These are phyloP conservation scores for Pedionomus torquatus DNA, from an alignment of 2,113 vertebrate genomes.

Conservation along the genomic window DNA sequence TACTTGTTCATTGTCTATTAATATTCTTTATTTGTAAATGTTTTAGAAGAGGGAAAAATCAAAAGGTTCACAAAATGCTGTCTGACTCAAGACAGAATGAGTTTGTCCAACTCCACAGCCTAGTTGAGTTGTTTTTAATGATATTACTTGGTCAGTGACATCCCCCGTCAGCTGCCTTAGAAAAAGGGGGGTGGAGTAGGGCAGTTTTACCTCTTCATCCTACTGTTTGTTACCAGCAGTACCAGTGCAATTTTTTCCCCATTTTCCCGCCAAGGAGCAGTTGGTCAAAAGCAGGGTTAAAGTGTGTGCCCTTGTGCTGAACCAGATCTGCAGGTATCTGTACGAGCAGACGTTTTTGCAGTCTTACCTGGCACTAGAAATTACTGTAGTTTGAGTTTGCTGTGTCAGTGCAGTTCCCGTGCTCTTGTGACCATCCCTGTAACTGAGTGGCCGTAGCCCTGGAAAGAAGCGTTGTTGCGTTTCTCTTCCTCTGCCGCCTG, in stretches of 20 bases:
- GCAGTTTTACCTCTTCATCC: not conserved
- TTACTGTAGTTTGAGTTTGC: not conserved
- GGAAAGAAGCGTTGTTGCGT: not conserved
- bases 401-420: not conserved
- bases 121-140: not conserved
- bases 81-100: not conserved
- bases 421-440: not conserved
- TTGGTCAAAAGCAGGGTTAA: not conserved
- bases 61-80: not conserved
- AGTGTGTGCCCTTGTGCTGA: not conserved
- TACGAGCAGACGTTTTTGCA: not conserved
- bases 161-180: not conserved
- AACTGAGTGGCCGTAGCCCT: not conserved
- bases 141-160: not conserved
- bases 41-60: not conserved
- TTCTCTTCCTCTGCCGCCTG: not conserved
- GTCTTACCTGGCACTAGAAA: not conserved
- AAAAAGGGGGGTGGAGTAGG: not conserved
- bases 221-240: not conserved
- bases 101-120: not conserved
- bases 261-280: not conserved
- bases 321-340: not conserved
- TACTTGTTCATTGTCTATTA: not conserved
- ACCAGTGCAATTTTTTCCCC: not conserved
- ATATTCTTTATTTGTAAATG: not conserved